A percentile compares a stretch with the other conserved stretches of the same genome.
Conservation (phyloP, 53 echinoderm and acorn worm species). For the Hippasteria phrygiana region DNA sequence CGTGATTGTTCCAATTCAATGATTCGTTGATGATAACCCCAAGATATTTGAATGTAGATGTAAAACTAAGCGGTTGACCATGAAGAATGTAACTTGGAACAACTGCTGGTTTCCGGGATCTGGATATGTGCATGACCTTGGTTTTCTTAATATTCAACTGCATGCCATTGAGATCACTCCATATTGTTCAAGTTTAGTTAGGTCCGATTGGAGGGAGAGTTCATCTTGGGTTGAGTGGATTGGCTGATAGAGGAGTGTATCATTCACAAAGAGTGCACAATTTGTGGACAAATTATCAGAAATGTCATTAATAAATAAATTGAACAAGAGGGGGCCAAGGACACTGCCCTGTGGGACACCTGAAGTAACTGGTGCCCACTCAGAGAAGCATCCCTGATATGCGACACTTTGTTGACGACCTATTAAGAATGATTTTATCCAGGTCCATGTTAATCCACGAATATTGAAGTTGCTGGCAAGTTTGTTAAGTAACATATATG, state of each 20-base stretch:
- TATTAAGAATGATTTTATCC: conserved; percentile 1
- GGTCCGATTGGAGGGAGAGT: background rate
- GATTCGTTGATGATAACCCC: conserved; percentile 13
- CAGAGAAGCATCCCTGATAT: conserved; percentile 17
- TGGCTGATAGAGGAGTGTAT: conserved; percentile 29
- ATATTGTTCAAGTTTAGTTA: conserved; percentile 4
- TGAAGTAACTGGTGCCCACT: too few species aligned
- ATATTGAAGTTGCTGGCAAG: conserved; percentile 19
- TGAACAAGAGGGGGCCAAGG: conserved; percentile 17
- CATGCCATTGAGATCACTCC: conserved; percentile 27
- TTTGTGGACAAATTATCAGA: background rate
- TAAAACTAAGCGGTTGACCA: background rate
- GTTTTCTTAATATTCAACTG: conserved; percentile 15
- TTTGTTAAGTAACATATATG: conserved; percentile 22
- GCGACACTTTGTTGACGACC: conserved; percentile 16
- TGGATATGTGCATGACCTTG: conserved; percentile 27
- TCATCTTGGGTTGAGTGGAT: conserved; percentile 21
- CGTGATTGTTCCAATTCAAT: conserved; percentile 31
- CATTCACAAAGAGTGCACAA: conserved; percentile 31
- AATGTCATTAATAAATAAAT: conserved; percentile 52
- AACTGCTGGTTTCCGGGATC: conserved; percentile 9
- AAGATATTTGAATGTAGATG: conserved; percentile 23
- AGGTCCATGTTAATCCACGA: too few species aligned
- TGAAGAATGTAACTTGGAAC: conserved; percentile 26
- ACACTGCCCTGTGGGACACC: too few species aligned